A percentile compares a stretch with the other conserved stretches of the same genome.
These are phyloP conservation scores for Macquaria australasica DNA, from an alignment of 2,113 vertebrate species.

Conservation along the genomic window DNA sequence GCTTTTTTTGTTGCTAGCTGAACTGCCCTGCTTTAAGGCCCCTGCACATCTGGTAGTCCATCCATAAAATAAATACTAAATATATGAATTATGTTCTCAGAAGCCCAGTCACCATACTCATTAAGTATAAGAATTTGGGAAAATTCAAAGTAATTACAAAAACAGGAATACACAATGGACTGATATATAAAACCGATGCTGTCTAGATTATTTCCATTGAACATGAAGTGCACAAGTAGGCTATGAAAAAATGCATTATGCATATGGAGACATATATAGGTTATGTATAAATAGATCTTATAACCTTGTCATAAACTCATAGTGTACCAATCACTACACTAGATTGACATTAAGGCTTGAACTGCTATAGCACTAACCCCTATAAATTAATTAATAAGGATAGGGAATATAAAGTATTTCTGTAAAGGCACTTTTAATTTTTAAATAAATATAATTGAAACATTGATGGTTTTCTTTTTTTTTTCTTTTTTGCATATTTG, in stretches of 20 bases:
- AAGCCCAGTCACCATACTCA: not conserved
- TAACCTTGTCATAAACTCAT: not conserved
- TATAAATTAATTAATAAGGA: conserved; percentile 7
- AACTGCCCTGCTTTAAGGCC: not conserved
- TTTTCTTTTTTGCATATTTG: conserved; percentile 40
- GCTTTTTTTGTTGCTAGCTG: not conserved
- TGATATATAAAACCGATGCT: not conserved
- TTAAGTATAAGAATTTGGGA: not conserved
- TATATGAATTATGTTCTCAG: not conserved
- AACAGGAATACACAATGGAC: not conserved
- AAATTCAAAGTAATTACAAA: not conserved
- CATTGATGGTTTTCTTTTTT: not conserved
- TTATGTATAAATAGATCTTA: conserved; percentile 1
- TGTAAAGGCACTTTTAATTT: not conserved
- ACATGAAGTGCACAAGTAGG: not conserved
- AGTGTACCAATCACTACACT: not conserved
- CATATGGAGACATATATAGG: not conserved
- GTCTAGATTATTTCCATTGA: not conserved
- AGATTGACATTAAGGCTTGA: not conserved
- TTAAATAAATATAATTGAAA: conserved; percentile 6
- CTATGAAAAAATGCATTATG: not conserved
- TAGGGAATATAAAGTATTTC: not conserved
- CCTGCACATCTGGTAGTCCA: not conserved
- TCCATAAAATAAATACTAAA: not conserved
- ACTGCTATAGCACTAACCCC: not conserved